phyloP scores from a whole-genome alignment of 2,888 invertebrate genomes.

The Cactoblastis cactorum region DNA sequence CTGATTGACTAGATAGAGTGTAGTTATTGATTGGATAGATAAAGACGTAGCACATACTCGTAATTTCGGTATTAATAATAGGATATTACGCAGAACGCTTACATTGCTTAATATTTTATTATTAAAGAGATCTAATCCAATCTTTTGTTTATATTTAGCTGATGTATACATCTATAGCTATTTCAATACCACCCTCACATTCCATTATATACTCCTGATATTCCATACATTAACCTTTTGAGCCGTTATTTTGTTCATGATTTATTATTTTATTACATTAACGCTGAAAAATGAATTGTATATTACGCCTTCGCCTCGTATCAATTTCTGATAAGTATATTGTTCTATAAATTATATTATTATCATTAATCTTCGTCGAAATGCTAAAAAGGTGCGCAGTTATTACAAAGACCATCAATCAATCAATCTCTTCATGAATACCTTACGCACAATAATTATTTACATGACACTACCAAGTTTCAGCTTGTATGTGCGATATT shows the following conservation, averaged over 20 bases:
- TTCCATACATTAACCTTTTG: not conserved
- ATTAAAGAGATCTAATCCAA: no score
- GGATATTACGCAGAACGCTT: no score
- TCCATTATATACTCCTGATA: no score
- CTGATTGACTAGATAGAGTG: not conserved
- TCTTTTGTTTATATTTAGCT: no score
- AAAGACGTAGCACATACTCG: not conserved
- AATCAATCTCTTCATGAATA: constrained; percentile 1
- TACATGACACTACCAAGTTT: constrained; percentile 32
- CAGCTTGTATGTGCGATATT: constrained; percentile 40
- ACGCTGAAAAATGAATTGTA: not conserved
- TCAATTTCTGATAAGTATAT: constrained; percentile 10
- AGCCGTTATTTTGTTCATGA: not conserved
- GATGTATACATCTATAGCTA: no score
- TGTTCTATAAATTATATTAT: constrained; percentile 8
- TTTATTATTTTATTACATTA: not conserved
- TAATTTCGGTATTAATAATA: no score
- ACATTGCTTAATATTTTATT: no score
- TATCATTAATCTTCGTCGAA: constrained; percentile 12
- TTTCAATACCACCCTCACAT: no score
- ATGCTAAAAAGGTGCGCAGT: constrained; percentile 11
- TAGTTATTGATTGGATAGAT: not conserved
- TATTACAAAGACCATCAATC: constrained; percentile 10
- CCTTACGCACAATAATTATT: constrained; percentile 24
- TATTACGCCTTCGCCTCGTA: constrained; percentile 22